Evolutionary conservation across 2,888 invertebrate genomes (phyloP).

Genomic region (Stenolophus ochropezus): DNA sequence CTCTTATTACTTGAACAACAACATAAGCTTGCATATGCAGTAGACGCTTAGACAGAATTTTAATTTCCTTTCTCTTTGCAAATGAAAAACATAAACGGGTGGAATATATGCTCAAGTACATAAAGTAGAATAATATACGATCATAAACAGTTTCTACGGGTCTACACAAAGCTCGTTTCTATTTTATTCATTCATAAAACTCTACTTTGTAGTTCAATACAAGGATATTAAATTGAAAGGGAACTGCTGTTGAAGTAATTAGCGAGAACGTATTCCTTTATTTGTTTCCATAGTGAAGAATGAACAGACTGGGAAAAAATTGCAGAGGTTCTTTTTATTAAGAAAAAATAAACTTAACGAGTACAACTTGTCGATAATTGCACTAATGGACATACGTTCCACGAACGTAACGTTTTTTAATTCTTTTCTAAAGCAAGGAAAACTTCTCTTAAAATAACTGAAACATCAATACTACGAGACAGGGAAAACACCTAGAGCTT

Average conservation of each 20-base stretch:
- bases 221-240: constrained; percentile 2
- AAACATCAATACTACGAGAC: constrained; percentile 14
- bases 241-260: background rate
- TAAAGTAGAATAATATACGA: constrained; percentile 6
- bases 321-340: background rate
- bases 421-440: constrained; percentile 11
- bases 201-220: constrained; percentile 16
- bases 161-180: background rate
- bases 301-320: background rate
- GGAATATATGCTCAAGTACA: background rate
- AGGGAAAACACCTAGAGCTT: background rate
- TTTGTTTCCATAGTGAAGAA: background rate
- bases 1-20: constrained; percentile 16
- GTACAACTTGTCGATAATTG: constrained; percentile 28
- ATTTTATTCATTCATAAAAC: constrained; percentile 40
- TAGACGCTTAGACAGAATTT: background rate
- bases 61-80: constrained; percentile 7
- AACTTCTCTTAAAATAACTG: no score
- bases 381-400: constrained; percentile 23
- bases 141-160: constrained; percentile 3
- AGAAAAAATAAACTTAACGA: constrained; percentile 7
- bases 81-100: background rate
- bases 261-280: background rate
- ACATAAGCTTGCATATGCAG: no score
- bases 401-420: background rate